Percentiles rank a stretch among this genome's conserved stretches.
phyloP scores from a whole-genome alignment of 1,140 invertebrate genomes.

The Ceratosolen fusciceps region DNA sequence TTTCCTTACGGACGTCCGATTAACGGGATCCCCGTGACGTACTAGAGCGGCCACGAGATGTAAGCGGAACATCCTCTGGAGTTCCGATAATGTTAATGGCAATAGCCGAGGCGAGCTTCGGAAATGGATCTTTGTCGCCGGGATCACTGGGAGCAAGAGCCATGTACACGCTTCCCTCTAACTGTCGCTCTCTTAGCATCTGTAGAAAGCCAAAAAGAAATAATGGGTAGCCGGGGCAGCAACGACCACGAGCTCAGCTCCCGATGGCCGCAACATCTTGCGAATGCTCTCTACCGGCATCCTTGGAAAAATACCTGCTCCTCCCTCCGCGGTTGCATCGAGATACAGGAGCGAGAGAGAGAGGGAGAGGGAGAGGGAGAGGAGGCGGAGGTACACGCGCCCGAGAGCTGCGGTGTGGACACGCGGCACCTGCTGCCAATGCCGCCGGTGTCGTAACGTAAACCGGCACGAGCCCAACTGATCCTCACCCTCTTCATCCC shows the following conservation, averaged over 20 bases:
- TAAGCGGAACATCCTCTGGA: too few species aligned
- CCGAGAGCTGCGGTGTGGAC: slow-evolving; percentile 27
- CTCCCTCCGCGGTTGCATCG: neutral
- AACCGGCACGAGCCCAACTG: slow-evolving; percentile 50
- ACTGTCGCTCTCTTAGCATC: neutral
- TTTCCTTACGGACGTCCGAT: too few species aligned
- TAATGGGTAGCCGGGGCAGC: neutral
- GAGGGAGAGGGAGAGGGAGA: neutral
- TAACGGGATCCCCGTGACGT: too few species aligned
- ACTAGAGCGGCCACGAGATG: too few species aligned
- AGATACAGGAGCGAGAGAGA: too few species aligned
- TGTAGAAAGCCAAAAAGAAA: neutral
- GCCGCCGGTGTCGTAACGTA: slow-evolving; percentile 47
- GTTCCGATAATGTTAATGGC: too few species aligned
- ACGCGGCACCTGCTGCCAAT: slow-evolving; percentile 46
- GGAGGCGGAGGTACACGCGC: slow-evolving; percentile 41
- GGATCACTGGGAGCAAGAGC: neutral
- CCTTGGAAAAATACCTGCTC: slow-evolving; percentile 54
- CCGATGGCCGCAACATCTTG: slow-evolving; percentile 53
- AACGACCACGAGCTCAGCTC: neutral
- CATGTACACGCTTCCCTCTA: neutral
- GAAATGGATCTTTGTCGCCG: neutral
- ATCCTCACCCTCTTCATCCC: slow-evolving; percentile 27
- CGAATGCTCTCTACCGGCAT: slow-evolving; percentile 46
- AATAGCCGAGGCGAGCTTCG: too few species aligned